Base-by-base conservation (phyloP, 2,113 vertebrate genomes). In the Siniperca knerii region DNA sequence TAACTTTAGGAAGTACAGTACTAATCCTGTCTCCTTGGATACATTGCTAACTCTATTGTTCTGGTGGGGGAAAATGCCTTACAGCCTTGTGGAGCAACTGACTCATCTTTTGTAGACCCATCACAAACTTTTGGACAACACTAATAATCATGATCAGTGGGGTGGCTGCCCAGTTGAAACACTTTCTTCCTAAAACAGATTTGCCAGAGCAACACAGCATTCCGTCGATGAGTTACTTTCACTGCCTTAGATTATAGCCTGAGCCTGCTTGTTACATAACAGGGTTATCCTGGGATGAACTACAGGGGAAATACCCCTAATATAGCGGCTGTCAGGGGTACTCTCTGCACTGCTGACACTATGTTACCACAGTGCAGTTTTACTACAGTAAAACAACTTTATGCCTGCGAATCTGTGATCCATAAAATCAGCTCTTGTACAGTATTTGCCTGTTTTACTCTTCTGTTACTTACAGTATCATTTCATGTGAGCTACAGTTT, bases 221-320 rank as follows among this genome's bases (percentile, higher is more conserved):
- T 92, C 85, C 78, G 87, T 60, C 70, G 64, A 85, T 82, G 71
- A 84, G 82, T 90, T 75, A 78, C 75, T 86, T 86, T 92, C 68
- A 67, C 87, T 83, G 85, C 78, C 62, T 82, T 57, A 42, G 58
- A 81, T 87, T 67, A 90, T 16, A 76, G 85, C 75, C 69, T 11
- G 44, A 73, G 75, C 20, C 40, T 74, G 75, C 23, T 44, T 75
- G 75, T 94, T 93, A 81, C 91, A 87, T 93, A 93, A 94, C 62
- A 86, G 77, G 89, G 89, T 89, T 91, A 91, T 94, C 89, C 92
- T 93, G 77, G 88, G 85, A 90, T 92, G 85, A 89, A 87, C 92
- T 93, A 77, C 80, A 87, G 80, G 90, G 91, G 88, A 90, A 91
- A 91, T 92, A 93, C 93, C 87, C 84, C 62, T 86, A 82, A 79